Conservation (phyloP, 1,140 invertebrate species). For the Elymnias hypermnestra region DNA sequence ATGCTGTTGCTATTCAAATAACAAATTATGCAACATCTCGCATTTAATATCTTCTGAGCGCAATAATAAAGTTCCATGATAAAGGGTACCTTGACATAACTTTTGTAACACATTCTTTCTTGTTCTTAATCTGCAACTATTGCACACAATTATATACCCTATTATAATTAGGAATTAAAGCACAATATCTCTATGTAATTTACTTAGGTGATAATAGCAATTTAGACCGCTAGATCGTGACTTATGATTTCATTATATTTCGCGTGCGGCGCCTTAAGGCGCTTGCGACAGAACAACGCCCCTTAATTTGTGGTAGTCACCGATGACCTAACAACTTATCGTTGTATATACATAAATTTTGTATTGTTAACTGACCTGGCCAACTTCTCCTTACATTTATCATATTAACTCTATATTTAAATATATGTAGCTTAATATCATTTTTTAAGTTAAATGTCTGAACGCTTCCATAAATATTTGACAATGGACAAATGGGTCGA, state of each 20-base stretch:
- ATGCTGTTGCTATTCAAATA: neutral
- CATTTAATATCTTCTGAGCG: neutral
- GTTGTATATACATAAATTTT: neutral
- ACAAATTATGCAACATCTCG: neutral
- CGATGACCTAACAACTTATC: neutral
- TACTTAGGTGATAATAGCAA: conserved; percentile 21
- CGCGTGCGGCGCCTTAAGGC: conserved; percentile 36
- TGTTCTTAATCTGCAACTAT: conserved; percentile 13
- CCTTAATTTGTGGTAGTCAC: conserved; percentile 5
- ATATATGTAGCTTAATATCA: too few relatives aligned
- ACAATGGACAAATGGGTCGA: too few relatives aligned
- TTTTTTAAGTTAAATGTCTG: too few relatives aligned
- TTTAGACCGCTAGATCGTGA: conserved; percentile 43
- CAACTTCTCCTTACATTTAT: too few relatives aligned
- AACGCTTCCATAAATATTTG: too few relatives aligned
- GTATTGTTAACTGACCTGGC: too few relatives aligned
- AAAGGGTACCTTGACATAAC: conserved; percentile 29
- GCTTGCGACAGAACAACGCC: conserved; percentile 36
- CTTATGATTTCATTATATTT: conserved; percentile 55
- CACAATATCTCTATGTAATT: conserved; percentile 10
- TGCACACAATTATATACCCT: conserved; percentile 5
- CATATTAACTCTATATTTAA: too few relatives aligned
- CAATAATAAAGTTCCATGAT: conserved; percentile 7
- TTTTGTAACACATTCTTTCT: conserved; percentile 32
- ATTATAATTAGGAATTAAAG: conserved; percentile 5